Percentiles rank a stretch among this genome's conserved stretches.
phyloP scores from a whole-genome alignment of 2,888 invertebrate genomes.

The Philaethria dido region DNA sequence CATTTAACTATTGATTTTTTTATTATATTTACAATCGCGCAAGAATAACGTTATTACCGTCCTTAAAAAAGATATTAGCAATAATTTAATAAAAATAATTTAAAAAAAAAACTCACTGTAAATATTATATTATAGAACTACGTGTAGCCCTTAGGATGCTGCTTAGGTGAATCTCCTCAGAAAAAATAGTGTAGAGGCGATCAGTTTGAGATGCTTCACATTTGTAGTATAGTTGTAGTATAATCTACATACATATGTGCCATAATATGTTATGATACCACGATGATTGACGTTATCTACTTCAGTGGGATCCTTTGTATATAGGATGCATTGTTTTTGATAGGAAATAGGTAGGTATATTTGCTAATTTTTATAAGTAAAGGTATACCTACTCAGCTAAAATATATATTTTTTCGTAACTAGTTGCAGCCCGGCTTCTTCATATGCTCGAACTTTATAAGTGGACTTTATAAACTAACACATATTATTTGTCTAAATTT shows the following conservation, averaged over 20 bases:
- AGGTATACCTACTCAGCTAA: too few relatives aligned
- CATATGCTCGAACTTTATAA: too few relatives aligned
- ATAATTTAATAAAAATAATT: neutral
- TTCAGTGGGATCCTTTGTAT: slow-evolving; percentile 40
- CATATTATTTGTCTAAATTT: too few relatives aligned
- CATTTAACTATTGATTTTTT: too few relatives aligned
- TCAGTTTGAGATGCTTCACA: slow-evolving; percentile 10
- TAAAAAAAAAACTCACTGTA: neutral
- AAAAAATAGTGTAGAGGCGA: neutral
- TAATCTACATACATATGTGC: slow-evolving; percentile 17
- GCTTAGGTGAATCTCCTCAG: neutral
- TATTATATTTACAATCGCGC: too few relatives aligned
- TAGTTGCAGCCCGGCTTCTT: too few relatives aligned
- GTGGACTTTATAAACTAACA: too few relatives aligned
- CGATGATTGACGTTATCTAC: slow-evolving; percentile 52
- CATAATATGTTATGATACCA: slow-evolving; percentile 31
- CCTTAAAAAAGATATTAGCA: too few relatives aligned
- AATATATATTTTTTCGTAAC: too few relatives aligned
- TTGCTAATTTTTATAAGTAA: too few relatives aligned
- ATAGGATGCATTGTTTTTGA: slow-evolving; percentile 25
- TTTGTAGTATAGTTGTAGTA: slow-evolving; percentile 13
- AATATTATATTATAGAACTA: neutral
- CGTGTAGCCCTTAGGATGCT: neutral
- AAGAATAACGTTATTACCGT: too few relatives aligned
- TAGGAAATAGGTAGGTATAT: too few relatives aligned